Evolutionary conservation across 2,888 invertebrate genomes (phyloP), one percentile per base, ranked within the genome.

Genomic region (Nemurella pictetii): DNA sequence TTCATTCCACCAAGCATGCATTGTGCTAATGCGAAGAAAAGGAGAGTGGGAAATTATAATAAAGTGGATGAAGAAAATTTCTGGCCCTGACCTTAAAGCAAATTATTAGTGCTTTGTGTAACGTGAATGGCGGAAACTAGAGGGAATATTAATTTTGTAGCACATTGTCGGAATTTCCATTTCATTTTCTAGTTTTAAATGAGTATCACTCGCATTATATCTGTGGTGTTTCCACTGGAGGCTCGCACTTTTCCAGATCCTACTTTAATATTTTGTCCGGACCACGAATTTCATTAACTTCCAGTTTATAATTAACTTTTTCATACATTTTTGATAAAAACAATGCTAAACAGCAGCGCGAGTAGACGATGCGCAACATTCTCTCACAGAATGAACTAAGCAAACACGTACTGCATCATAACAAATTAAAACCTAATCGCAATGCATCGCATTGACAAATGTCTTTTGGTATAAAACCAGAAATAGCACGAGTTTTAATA

Each of bases 121-220:
- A 55, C 20, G 55, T 55, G 55, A 55, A 55, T 55, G 12, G 55
- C 55, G 55, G 55, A 55, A 55, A 55, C 55, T 55, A 55, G 75
- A 75, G 75, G n/a, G 75, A 75, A 75, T 75, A 75, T 75, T 75
- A 75, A 75, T 75, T 75, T 75, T 26, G 15, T 27, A 9, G 75
- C 26, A 75, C 9, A 75, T 75, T 7, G 75, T 75, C 28, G 28
- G 75, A 75, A 75, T 75, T 75, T 75, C 75, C 75, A 75, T 75
- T 75, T 75, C 26, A 75, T 75, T 75, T 75, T 27, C 27, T 28
- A 26, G 75, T 75, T 75, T 75, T 12, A 28, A 75, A 75, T 55
- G 55, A 55, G 55, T 55, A 55, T 55, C 55, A 55, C 55, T 55
- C 55, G 55, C 55, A 55, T 20, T 55, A 2, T 55, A 55, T 55